phyloP scores from a whole-genome alignment of 2,888 invertebrate species.

The Stictocephala bisonia region DNA sequence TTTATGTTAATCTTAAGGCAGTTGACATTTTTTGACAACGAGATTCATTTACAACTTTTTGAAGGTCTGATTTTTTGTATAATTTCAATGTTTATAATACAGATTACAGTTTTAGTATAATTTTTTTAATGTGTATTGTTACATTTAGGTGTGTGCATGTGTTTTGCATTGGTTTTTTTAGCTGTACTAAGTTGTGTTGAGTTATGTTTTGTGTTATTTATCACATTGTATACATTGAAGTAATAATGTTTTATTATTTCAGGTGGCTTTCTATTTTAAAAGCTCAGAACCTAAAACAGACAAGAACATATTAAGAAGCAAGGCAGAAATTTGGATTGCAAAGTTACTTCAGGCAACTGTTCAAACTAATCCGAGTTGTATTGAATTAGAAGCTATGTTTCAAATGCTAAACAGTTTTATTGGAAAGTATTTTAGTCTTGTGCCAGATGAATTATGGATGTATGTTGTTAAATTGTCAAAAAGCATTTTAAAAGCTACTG shows the following conservation, averaged over 20 bases:
- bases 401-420: neutral
- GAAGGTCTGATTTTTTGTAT: too few species aligned
- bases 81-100: too few species aligned
- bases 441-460: neutral
- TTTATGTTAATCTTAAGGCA: too few species aligned
- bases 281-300: neutral
- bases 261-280: conserved; percentile 7
- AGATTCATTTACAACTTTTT: too few species aligned
- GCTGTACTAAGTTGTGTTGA: too few species aligned
- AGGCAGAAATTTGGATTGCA: neutral
- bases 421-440: neutral
- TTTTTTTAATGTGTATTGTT: too few species aligned
- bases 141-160: too few species aligned
- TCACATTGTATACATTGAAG: neutral
- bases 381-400: conserved; percentile 19
- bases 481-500: neutral
- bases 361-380: neutral
- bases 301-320: neutral
- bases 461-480: neutral
- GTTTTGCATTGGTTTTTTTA: too few species aligned
- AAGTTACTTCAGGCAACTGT: neutral
- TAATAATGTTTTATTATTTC: neutral
- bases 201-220: neutral
- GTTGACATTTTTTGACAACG: too few species aligned
- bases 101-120: too few species aligned